phyloP scores from a whole-genome alignment of 2,113 vertebrate species.

The Oryzias celebensis region DNA sequence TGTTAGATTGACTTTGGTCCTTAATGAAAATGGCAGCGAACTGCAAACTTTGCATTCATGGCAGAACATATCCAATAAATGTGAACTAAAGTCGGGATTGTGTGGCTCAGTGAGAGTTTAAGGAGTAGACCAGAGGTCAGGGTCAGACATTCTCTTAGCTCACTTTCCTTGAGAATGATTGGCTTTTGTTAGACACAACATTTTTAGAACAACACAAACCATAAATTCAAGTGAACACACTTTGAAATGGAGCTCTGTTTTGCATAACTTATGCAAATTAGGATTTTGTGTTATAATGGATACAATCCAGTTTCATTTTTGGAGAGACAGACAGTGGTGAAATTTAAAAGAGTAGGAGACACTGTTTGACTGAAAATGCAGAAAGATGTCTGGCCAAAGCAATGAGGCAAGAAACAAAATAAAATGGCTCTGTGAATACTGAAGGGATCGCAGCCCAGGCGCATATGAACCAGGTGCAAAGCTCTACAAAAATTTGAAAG shows the following conservation, averaged over 20 bases:
- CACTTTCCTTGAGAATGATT: conserved; percentile 36
- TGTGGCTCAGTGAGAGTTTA: conserved; percentile 22
- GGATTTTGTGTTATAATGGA: too few relatives aligned
- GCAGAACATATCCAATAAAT: conserved; percentile 18
- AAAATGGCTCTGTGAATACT: too few relatives aligned
- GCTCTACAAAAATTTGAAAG: too few relatives aligned
- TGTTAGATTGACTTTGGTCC: conserved; percentile 17
- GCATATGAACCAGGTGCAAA: too few relatives aligned
- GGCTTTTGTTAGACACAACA: background rate
- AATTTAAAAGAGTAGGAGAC: background rate
- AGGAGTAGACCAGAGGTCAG: conserved; percentile 33
- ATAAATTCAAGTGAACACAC: conserved; percentile 20
- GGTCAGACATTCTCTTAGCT: conserved; percentile 41
- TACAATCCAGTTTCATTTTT: too few relatives aligned
- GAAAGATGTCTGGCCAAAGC: too few relatives aligned
- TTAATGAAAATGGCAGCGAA: conserved; percentile 27
- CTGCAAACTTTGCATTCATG: conserved; percentile 25
- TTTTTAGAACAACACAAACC: conserved; percentile 18
- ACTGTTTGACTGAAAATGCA: too few relatives aligned
- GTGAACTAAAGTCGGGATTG: conserved; percentile 11
- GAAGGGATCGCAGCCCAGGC: too few relatives aligned
- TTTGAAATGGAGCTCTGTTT: conserved; percentile 23
- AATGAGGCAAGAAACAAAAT: too few relatives aligned
- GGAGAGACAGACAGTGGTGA: conserved; percentile 9
- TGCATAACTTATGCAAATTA: conserved; percentile 48